Evolutionary conservation across 2,113 vertebrate species (phyloP).

Genomic region (Acanthochromis polyacanthus): DNA sequence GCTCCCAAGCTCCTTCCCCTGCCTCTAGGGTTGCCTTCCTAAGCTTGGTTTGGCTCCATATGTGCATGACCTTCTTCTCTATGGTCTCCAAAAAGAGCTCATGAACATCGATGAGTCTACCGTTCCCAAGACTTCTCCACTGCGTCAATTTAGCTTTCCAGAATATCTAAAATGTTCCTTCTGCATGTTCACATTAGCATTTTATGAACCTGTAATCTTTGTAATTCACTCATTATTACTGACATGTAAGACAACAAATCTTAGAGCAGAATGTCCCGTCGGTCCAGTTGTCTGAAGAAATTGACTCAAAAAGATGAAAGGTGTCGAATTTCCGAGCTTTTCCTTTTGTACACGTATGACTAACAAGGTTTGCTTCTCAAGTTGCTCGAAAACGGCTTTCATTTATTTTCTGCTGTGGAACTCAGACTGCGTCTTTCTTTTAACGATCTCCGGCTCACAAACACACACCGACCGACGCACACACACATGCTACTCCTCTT

Average conservation of each 20-base stretch:
- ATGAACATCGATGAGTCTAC: too few relatives aligned
- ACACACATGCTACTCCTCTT: conserved; percentile 49
- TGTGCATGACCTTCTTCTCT: too few relatives aligned
- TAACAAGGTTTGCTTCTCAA: conserved; percentile 54
- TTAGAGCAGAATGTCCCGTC: neutral
- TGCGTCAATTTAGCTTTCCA: too few relatives aligned
- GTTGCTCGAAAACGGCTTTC: conserved; percentile 52
- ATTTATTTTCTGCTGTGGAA: conserved; percentile 53
- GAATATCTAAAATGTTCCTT: neutral
- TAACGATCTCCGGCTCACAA: conserved; percentile 41
- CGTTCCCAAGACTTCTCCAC: too few relatives aligned
- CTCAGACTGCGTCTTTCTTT: conserved; percentile 40
- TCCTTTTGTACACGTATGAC: conserved; percentile 25
- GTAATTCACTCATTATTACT: neutral
- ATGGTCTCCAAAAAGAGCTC: too few relatives aligned
- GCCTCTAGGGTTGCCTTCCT: too few relatives aligned
- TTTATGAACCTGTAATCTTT: neutral
- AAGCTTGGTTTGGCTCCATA: too few relatives aligned
- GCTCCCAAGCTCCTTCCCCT: too few relatives aligned
- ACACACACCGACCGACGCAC: conserved; percentile 31
- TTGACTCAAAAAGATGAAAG: neutral
- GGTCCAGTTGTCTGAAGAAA: conserved; percentile 9
- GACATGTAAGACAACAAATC: neutral
- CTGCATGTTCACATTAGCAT: neutral
- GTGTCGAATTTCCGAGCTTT: neutral